Base-by-base conservation (phyloP, 2,888 invertebrate species). In the Polylopha cassiicola region DNA sequence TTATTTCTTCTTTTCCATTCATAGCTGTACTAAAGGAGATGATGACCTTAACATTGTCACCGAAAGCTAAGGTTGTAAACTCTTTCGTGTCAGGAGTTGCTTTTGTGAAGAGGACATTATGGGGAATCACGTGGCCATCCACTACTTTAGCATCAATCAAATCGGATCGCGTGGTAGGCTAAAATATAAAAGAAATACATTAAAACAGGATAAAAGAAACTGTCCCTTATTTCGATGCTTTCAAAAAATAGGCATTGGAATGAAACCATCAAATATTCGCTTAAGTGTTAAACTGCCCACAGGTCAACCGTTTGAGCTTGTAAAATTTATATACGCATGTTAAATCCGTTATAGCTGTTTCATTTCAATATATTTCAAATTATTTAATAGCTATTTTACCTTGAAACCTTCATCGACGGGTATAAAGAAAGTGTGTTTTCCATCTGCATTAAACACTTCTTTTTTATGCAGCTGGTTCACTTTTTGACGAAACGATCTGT, bases 351-450 rank as follows among this genome's bases (percentile, higher is more conserved):
- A 37, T 3, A 9, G 15, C n/a, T 8, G 7, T 21, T 21, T 26
- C 2, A 30, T 18, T 28, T 4, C 15, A 27, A 28, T 27, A 27
- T 6, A 18, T 32, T 22, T 21, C 31, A 10, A 21, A 30, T 20
- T 11, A 23, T 33, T 13, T 17, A 17, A 20, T 15, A 2, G 36
- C 24, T 11, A 21, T 24, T 60, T 80, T 84, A 95, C 95, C 89
- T 92, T 92, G 61, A 95, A 94, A 42, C 95, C 95, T 69, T 94
- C 93, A 73, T 96, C 95, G 24, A 96, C 91, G 4, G 97, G 96
- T 56, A 97, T 92, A 66, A 97, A 94, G 78, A 95, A 97, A 8
- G 97, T 97, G 71, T 92, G 92, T 43, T 91, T 88, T 30, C 95
- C 95, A 50, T 92, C 91, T 17, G 90, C 89, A 58, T 89, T 90